These are phyloP conservation scores for Amphimallon solstitiale DNA, from an alignment of 2,888 invertebrate genomes.

Conservation along the genomic window DNA sequence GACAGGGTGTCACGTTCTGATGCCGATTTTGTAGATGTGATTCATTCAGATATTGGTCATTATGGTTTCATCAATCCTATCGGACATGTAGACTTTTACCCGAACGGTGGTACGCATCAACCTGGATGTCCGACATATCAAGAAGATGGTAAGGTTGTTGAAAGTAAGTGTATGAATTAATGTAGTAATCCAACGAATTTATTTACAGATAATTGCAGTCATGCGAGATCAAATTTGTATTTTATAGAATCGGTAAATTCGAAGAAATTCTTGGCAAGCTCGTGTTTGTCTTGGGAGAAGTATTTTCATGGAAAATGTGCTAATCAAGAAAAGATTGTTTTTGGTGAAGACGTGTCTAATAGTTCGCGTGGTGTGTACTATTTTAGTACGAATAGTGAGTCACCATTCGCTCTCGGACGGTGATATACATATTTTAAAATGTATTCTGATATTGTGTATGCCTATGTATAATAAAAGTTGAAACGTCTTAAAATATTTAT, in stretches of 20 bases:
- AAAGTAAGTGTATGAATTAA: not conserved
- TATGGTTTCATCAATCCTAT: slow-evolving; percentile 59
- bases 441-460: too few relatives aligned
- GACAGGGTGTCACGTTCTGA: slow-evolving; percentile 57
- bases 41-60: slow-evolving; percentile 62
- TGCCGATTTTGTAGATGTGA: slow-evolving; percentile 61
- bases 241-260: slow-evolving; percentile 64
- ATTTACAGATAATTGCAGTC: slow-evolving; percentile 64
- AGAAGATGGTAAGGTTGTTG: slow-evolving; percentile 46
- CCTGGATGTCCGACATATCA: slow-evolving; percentile 56
- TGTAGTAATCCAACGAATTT: slow-evolving; percentile 5
- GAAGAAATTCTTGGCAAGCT: slow-evolving; percentile 57
- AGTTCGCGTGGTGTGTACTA: slow-evolving; percentile 50
- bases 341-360: slow-evolving; percentile 49
- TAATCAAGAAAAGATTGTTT: slow-evolving; percentile 42
- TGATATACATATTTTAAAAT: too few relatives aligned
- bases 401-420: slow-evolving; percentile 20
- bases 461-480: too few relatives aligned
- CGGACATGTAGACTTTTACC: slow-evolving; percentile 61
- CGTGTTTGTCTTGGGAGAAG: slow-evolving; percentile 59
- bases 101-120: slow-evolving; percentile 62
- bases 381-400: slow-evolving; percentile 26
- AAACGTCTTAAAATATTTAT: too few relatives aligned
- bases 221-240: slow-evolving; percentile 62
- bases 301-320: slow-evolving; percentile 54